These are phyloP conservation scores for Oplegnathus fasciatus DNA, from an alignment of 2,113 vertebrate species.

Conservation along the genomic window DNA sequence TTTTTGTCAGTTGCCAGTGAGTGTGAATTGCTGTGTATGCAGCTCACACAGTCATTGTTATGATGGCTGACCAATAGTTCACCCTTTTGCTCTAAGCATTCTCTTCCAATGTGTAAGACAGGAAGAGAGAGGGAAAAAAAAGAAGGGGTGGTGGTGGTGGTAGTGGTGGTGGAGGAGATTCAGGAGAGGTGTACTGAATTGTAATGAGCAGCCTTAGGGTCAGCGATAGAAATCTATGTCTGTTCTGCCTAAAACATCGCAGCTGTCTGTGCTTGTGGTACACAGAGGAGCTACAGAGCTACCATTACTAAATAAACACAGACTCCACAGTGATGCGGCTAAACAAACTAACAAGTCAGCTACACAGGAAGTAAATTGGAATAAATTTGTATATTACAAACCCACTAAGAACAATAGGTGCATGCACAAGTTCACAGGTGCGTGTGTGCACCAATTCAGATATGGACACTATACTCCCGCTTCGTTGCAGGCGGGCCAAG, in stretches of 20 bases:
- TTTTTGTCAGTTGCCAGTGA: not conserved
- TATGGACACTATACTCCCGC: not conserved
- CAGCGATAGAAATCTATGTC: conserved; percentile 77
- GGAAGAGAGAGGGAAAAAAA: conserved; percentile 7
- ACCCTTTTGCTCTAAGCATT: conserved; percentile 52
- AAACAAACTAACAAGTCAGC: conserved; percentile 50
- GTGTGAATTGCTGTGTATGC: conserved; percentile 10
- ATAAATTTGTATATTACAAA: conserved; percentile 21
- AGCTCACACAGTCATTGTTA: conserved; percentile 46
- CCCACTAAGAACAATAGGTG: not conserved
- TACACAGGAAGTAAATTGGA: conserved; percentile 23
- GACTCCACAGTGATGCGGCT: conserved; percentile 51
- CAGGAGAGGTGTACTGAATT: conserved; percentile 71
- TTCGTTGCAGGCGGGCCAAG: not conserved
- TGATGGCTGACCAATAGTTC: conserved; percentile 66
- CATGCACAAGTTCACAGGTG: not conserved
- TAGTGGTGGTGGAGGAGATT: conserved; percentile 39
- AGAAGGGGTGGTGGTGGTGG: not conserved
- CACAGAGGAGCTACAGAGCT: conserved; percentile 73
- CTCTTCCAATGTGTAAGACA: conserved; percentile 50
- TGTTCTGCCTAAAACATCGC: conserved; percentile 77
- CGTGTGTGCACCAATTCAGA: not conserved
- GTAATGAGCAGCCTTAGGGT: conserved; percentile 77
- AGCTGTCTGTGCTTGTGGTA: conserved; percentile 65
- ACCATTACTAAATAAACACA: conserved; percentile 65